Percentiles rank a stretch among this genome's conserved stretches.
phyloP scores from a whole-genome alignment of 2,888 invertebrate species.

The Coenonympha glycerion region DNA sequence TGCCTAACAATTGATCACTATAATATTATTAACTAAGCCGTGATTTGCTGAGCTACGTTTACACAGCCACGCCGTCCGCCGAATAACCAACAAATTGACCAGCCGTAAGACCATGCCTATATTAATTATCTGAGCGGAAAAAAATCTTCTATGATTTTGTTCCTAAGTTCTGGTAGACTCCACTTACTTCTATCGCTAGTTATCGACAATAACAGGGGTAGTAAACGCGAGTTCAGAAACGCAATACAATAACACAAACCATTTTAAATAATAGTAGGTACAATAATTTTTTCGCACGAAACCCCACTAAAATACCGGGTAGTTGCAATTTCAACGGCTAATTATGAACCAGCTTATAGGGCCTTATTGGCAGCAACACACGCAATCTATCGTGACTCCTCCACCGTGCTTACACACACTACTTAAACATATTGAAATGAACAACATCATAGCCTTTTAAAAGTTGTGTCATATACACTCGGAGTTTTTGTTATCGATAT shows the following conservation, averaged over 20 bases:
- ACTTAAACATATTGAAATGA: conserved; percentile 51
- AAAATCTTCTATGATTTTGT: too few relatives aligned
- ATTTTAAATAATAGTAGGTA: conserved; percentile 23
- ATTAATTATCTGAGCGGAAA: too few relatives aligned
- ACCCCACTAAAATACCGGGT: conserved; percentile 26
- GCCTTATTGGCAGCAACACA: conserved; percentile 62
- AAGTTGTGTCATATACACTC: conserved; percentile 20
- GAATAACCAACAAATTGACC: too few relatives aligned
- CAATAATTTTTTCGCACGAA: conserved; percentile 24
- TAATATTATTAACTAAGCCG: too few relatives aligned
- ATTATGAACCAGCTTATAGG: conserved; percentile 48
- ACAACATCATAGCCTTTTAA: conserved; percentile 28
- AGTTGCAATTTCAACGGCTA: conserved; percentile 45
- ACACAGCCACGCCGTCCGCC: too few relatives aligned
- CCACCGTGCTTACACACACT: conserved; percentile 40
- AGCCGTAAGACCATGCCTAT: too few relatives aligned
- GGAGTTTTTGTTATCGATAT: conserved; percentile 7
- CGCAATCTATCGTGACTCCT: conserved; percentile 59
- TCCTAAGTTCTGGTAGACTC: too few relatives aligned
- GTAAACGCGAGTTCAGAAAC: conserved; percentile 8
- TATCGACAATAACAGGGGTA: background rate
- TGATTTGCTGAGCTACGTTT: too few relatives aligned
- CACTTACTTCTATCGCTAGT: too few relatives aligned
- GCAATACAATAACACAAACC: conserved; percentile 20
- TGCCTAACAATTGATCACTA: too few relatives aligned